Evolutionary conservation across 2,888 invertebrate genomes (phyloP), one percentile per base, ranked within the genome.

Genomic region (Caenorhabditis sinica): DNA sequence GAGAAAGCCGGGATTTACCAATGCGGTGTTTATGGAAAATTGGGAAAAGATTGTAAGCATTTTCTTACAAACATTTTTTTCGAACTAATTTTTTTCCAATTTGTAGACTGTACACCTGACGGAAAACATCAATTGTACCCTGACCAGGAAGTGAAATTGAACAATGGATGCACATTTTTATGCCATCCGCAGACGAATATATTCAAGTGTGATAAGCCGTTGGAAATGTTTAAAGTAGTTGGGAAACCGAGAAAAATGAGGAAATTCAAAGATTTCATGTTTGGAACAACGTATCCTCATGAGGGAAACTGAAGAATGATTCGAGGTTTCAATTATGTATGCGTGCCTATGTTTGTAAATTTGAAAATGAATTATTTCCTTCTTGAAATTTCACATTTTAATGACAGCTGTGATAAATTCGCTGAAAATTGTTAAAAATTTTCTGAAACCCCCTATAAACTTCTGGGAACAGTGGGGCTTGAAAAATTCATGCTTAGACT

Each of bases 171-270:
- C n/a, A 60, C 30, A 30, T 60, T 60, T 33, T n/a, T 60, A 17
- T 60, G 58, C 6, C 58, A 60, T 60, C 58, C 58, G 15, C 58
- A 60, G n/a, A 60, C 58, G 17, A 60, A 60, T 33, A 33, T 60
- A 3, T 60, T 28, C 33, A 60, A 60, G 9, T 60, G 58, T 60
- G 58, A 60, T 33, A 33, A 60, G 6, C n/a, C n/a, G 6, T 15
- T 60, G 49, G 20, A 20, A n/a, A 49, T 49, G 49, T 49, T 49
- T 20, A 49, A 49, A 49, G 11, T 49, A 20, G 20, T 20, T 8
- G 49, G 49, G 11, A 49, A 49, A 49, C 49, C 49, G 11, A 49
- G 49, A 15, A 49, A 49, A 20, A 49, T 49, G 49, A 49, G 49
- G n/a, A n/a, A 49, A 11, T 20, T 9, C 49, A 20, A 49, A 11